phyloP scores from a whole-genome alignment of 2,113 vertebrate species.

The Eurystomus gularis region DNA sequence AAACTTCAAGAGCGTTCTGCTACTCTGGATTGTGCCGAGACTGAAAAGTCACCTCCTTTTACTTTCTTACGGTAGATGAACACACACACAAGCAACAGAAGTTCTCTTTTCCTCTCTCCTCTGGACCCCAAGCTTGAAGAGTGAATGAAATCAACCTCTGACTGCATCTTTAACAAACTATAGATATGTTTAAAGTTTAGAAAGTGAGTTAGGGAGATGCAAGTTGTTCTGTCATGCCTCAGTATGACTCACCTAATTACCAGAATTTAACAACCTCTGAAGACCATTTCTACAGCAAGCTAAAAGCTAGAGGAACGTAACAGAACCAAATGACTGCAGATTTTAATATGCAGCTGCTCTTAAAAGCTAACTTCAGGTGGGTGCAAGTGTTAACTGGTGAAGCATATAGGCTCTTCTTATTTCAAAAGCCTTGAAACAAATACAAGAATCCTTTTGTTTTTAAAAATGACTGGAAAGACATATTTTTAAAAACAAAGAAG shows the following conservation, averaged over 20 bases:
- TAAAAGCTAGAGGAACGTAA: neutral
- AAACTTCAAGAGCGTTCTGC: neutral
- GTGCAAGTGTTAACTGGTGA: neutral
- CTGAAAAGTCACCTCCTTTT: neutral
- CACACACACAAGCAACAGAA: neutral
- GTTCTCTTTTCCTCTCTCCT: neutral
- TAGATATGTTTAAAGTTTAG: neutral
- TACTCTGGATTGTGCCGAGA: neutral
- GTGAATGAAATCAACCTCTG: neutral
- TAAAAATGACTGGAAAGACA: neutral
- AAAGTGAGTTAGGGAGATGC: neutral
- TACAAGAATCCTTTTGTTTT: constrained; percentile 4
- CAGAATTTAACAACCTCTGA: neutral
- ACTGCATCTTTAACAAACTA: neutral
- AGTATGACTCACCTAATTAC: neutral
- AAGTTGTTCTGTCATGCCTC: neutral
- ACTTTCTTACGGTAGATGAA: neutral
- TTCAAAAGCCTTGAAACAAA: neutral
- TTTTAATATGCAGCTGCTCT: neutral
- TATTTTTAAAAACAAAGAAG: neutral
- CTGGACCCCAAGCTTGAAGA: neutral
- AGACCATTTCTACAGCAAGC: neutral
- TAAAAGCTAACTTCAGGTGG: neutral
- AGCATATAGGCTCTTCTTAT: neutral
- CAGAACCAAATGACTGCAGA: neutral